Percentiles rank a stretch among this genome's conserved stretches.
Conservation (phyloP, 2,888 invertebrate species). For the Caradrina clavipalpis region DNA sequence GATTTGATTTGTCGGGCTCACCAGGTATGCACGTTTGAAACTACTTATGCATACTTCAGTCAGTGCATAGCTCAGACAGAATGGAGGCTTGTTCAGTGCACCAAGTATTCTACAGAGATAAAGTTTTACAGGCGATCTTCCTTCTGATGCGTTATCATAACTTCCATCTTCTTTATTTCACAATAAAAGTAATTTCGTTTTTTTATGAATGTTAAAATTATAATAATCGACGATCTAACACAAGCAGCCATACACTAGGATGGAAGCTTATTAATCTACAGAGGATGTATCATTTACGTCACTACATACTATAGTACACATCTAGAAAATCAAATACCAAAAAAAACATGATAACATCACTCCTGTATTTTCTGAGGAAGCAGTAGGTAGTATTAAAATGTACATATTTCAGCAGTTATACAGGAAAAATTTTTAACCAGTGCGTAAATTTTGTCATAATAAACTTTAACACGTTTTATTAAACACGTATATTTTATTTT, state of each 20-base stretch:
- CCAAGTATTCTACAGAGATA: neutral
- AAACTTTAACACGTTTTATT: no score
- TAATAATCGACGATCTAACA: neutral
- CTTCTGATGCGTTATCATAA: neutral
- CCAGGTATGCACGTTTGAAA: conserved; percentile 91
- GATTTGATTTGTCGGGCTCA: conserved; percentile 99
- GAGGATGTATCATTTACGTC: neutral
- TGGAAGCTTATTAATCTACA: neutral
- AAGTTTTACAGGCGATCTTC: neutral
- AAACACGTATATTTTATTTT: no score
- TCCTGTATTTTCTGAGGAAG: no score
- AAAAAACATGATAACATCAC: neutral
- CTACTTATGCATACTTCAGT: neutral
- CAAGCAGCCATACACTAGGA: neutral
- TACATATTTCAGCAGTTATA: no score
- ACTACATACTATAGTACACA: no score
- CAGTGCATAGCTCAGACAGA: neutral
- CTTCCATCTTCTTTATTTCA: neutral
- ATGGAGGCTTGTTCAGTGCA: no score
- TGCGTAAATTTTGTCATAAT: no score
- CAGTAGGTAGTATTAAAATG: no score
- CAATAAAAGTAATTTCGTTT: neutral
- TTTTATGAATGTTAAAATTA: neutral
- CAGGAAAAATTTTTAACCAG: no score
- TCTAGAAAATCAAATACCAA: neutral